A percentile compares a stretch with the other conserved stretches of the same genome.
These are phyloP conservation scores for Zaprionus inermis DNA, from an alignment of 1,140 invertebrate genomes.

Conservation along the genomic window DNA sequence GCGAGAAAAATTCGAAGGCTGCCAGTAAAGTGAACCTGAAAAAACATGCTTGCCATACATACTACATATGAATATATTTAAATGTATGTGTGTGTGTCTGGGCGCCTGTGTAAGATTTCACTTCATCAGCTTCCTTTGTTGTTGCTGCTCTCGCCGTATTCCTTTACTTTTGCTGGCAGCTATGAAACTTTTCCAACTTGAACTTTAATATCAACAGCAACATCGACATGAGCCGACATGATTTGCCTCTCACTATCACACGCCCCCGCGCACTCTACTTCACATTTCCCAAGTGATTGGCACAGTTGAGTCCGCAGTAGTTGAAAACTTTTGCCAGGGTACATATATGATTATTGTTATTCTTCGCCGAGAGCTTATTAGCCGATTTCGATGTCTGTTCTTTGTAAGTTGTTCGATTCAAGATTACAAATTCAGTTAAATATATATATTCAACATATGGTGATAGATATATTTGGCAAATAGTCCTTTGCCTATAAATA, in stretches of 20 bases:
- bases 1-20: slow-evolving; percentile 20
- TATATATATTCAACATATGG: not conserved
- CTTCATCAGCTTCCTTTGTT: slow-evolving; percentile 31
- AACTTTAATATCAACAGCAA: slow-evolving; percentile 34
- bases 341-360: slow-evolving; percentile 17
- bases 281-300: not conserved
- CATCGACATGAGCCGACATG: slow-evolving; percentile 23
- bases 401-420: slow-evolving; percentile 5
- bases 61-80: slow-evolving; percentile 1
- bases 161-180: slow-evolving; percentile 30
- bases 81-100: slow-evolving; percentile 1
- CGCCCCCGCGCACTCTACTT: not conserved
- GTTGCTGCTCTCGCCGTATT: not conserved
- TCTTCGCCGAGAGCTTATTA: slow-evolving; percentile 14
- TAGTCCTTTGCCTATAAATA: slow-evolving; percentile 1
- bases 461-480: not conserved
- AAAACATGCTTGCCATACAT: not conserved
- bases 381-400: slow-evolving; percentile 24
- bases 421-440: not conserved
- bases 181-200: slow-evolving; percentile 41
- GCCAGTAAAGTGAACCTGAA: slow-evolving; percentile 18
- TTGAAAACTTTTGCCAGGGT: slow-evolving; percentile 20
- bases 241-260: slow-evolving; percentile 20
- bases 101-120: slow-evolving; percentile 30
- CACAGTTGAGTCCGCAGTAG: slow-evolving; percentile 4